These are phyloP conservation scores for Hestina assimilis DNA, from an alignment of 1,140 invertebrate species.

Conservation along the genomic window DNA sequence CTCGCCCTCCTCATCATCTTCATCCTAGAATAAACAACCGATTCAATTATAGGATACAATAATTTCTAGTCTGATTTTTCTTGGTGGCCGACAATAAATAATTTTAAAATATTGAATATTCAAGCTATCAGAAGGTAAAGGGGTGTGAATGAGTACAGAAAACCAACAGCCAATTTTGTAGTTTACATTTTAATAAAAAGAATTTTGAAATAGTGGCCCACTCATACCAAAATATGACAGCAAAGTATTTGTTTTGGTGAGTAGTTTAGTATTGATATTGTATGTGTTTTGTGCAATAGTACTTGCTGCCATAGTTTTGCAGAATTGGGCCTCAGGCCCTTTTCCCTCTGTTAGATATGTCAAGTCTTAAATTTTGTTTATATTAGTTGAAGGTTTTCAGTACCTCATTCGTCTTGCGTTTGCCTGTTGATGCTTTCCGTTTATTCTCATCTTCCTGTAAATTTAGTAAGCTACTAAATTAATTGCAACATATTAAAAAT, in stretches of 20 bases:
- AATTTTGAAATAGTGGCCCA: slow-evolving; percentile 39
- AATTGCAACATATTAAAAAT: slow-evolving; percentile 5
- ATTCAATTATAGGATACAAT: background rate
- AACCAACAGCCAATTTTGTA: slow-evolving; percentile 70
- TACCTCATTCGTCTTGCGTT: slow-evolving; percentile 79
- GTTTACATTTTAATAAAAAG: slow-evolving; percentile 13
- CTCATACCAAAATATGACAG: slow-evolving; percentile 41
- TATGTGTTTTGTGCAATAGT: background rate
- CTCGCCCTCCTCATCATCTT: slow-evolving; percentile 82
- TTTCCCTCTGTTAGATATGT: slow-evolving; percentile 68
- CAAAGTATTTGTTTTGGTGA: background rate
- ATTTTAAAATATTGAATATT: background rate
- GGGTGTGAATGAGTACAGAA: slow-evolving; percentile 72
- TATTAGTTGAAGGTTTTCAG: slow-evolving; percentile 77
- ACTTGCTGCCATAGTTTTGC: slow-evolving; percentile 36
- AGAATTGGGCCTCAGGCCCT: slow-evolving; percentile 55
- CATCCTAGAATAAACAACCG: slow-evolving; percentile 65
- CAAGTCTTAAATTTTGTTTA: slow-evolving; percentile 33
- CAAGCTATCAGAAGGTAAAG: slow-evolving; percentile 72
- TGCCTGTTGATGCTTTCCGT: slow-evolving; percentile 71
- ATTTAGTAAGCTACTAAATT: slow-evolving; percentile 61
- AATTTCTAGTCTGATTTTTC: background rate
- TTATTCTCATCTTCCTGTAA: slow-evolving; percentile 79
- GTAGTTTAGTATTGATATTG: background rate
- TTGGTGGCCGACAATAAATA: background rate